These are phyloP conservation scores for Oreocharis arfaki DNA, from an alignment of 2,113 vertebrate genomes.

Conservation along the genomic window DNA sequence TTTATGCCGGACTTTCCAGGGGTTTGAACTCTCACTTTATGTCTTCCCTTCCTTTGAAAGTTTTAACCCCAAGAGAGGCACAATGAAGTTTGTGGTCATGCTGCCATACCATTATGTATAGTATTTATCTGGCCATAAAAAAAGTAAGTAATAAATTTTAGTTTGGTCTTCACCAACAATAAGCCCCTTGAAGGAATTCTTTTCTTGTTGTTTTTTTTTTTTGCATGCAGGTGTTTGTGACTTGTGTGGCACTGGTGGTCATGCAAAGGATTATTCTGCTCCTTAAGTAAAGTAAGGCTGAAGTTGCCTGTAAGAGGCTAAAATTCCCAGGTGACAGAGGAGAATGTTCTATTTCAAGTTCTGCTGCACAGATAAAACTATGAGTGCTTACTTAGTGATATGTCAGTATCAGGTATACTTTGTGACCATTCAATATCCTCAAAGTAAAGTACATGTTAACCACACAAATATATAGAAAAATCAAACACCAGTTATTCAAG, in stretches of 20 bases:
- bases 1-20: not conserved
- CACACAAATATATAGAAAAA: not conserved
- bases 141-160: not conserved
- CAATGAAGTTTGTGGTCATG: not conserved
- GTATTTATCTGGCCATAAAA: slow-evolving; percentile 82
- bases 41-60: not conserved
- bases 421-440: not conserved
- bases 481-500: not conserved
- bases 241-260: not conserved
- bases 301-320: not conserved
- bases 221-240: not conserved
- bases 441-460: not conserved
- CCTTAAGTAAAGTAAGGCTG: not conserved
- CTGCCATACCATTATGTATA: slow-evolving; percentile 65
- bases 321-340: not conserved
- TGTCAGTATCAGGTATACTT: not conserved
- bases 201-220: too few species aligned
- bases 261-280: not conserved
- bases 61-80: not conserved
- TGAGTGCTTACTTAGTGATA: not conserved
- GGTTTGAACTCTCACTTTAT: not conserved
- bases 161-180: slow-evolving; percentile 72
- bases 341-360: not conserved
- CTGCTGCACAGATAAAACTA: not conserved
- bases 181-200: slow-evolving; percentile 61